phyloP scores from a whole-genome alignment of 2,113 vertebrate species.

The Cynoglossus semilaevis region DNA sequence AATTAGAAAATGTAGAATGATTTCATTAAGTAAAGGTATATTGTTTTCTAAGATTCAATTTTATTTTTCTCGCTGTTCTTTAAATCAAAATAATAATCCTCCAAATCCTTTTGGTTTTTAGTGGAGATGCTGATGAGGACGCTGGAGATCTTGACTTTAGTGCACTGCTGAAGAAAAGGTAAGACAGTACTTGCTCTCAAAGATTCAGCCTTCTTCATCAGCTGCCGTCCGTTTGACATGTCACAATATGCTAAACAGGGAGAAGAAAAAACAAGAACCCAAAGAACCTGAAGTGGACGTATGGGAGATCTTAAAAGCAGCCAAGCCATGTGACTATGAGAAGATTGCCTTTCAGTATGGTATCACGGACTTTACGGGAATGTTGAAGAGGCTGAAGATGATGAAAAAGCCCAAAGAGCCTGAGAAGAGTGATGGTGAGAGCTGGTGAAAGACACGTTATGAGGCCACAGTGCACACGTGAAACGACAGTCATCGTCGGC shows the following conservation, averaged over 20 bases:
- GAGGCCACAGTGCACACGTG: slow-evolving; percentile 11
- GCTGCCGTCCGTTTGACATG: background rate
- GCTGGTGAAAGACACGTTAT: background rate
- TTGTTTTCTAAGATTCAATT: too few relatives aligned
- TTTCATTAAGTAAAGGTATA: too few relatives aligned
- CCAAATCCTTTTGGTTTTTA: slow-evolving; percentile 42
- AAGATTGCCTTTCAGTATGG: slow-evolving; percentile 90
- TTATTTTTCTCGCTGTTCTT: too few relatives aligned
- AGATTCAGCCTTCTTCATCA: background rate
- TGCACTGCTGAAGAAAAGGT: slow-evolving; percentile 88
- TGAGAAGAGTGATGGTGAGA: slow-evolving; percentile 86
- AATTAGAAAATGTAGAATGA: too few relatives aligned
- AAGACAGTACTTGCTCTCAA: background rate
- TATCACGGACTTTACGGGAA: slow-evolving; percentile 89
- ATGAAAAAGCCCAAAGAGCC: slow-evolving; percentile 77
- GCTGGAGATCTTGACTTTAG: slow-evolving; percentile 90
- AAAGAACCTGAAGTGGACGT: slow-evolving; percentile 79
- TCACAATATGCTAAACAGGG: slow-evolving; percentile 33
- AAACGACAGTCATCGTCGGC: slow-evolving; percentile 26
- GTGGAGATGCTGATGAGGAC: slow-evolving; percentile 76
- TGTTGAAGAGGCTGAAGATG: slow-evolving; percentile 88
- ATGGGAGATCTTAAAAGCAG: slow-evolving; percentile 85
- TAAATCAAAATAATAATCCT: background rate
- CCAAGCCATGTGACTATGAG: slow-evolving; percentile 91
- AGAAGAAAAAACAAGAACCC: slow-evolving; percentile 70